Percentiles rank a stretch among this genome's conserved stretches.
These are phyloP conservation scores for Pterocles burchelli DNA, from an alignment of 2,113 vertebrate species.

Conservation along the genomic window DNA sequence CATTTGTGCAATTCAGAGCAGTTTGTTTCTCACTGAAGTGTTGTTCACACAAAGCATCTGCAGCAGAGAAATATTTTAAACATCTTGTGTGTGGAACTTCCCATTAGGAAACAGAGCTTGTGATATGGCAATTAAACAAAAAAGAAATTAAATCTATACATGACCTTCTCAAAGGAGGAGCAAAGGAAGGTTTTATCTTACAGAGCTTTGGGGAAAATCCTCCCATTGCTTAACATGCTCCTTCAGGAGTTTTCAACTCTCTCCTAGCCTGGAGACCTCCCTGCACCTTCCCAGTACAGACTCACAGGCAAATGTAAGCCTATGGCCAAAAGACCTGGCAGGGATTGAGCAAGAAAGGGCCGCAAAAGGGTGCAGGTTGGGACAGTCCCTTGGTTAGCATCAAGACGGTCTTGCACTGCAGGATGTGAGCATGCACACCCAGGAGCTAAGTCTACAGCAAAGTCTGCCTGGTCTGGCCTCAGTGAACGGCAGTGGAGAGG, in stretches of 20 bases:
- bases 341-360: not conserved
- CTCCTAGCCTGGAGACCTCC: not conserved
- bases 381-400: not conserved
- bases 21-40: not conserved
- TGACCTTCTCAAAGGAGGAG: not conserved
- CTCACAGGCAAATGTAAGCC: not conserved
- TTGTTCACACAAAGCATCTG: not conserved
- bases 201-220: not conserved
- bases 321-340: not conserved
- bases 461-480: accelerated
- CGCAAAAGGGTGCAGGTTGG: not conserved
- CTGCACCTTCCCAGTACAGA: not conserved
- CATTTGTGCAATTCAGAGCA: not conserved
- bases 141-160: not conserved
- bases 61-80: not conserved
- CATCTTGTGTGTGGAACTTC: not conserved
- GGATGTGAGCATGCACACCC: accelerated
- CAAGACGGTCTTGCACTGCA: accelerated
- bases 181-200: not conserved
- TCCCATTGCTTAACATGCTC: not conserved
- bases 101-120: not conserved
- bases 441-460: not conserved
- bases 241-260: not conserved
- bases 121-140: not conserved
- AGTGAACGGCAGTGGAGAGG: accelerated